Conservation (phyloP, 2,888 invertebrate genomes). For the Drosophila multiciliata region DNA sequence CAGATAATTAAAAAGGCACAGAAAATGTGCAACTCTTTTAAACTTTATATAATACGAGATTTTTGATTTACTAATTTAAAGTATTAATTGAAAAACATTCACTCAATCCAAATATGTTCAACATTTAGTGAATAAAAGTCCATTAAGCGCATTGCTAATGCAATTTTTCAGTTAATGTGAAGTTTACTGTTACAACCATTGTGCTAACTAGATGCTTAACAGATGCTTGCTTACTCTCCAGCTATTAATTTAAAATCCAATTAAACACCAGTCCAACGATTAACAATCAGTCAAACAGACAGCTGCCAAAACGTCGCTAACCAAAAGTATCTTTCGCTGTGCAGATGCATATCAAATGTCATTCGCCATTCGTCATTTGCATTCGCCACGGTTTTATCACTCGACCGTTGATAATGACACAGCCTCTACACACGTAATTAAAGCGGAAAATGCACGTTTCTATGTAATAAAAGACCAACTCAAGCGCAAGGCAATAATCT, state of each 20-base stretch:
- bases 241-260: constrained; percentile 27
- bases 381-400: constrained; percentile 61
- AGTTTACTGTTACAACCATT: constrained; percentile 9
- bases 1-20: not conserved
- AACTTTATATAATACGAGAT: not conserved
- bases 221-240: not conserved
- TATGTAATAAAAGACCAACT: constrained; percentile 37
- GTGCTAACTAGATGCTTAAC: constrained; percentile 28
- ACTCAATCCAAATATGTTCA: not conserved
- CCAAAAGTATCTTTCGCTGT: not conserved
- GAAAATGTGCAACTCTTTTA: not conserved
- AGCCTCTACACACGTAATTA: constrained; percentile 39
- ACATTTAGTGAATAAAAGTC: not conserved
- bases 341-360: constrained; percentile 72
- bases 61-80: not conserved
- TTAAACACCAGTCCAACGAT: constrained; percentile 18
- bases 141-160: not conserved
- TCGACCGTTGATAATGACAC: constrained; percentile 70
- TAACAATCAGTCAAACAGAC: constrained; percentile 14
- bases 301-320: constrained; percentile 38
- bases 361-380: constrained; percentile 60
- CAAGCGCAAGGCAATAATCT: constrained; percentile 32
- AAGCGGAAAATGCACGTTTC: constrained; percentile 10
- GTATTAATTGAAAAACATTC: not conserved
- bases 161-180: not conserved